Evolutionary conservation across 2,888 invertebrate species (phyloP).

Genomic region (Nycteola revayana): DNA sequence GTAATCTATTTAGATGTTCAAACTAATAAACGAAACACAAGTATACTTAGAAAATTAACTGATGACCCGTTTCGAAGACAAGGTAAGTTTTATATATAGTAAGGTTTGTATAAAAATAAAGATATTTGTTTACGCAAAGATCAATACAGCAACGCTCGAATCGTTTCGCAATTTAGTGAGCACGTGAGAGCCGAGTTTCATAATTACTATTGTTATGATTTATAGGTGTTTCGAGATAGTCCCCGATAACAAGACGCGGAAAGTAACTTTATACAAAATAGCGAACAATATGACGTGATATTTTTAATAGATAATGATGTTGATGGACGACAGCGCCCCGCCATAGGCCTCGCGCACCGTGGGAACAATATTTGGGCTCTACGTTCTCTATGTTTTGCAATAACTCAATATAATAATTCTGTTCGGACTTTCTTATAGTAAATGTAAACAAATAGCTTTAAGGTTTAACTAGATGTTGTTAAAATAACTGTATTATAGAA

Average conservation of each 20-base stretch:
- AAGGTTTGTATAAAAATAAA: conserved; percentile 15
- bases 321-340: conserved; percentile 74
- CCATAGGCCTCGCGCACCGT: conserved; percentile 57
- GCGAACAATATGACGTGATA: conserved; percentile 80
- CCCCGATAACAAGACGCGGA: conserved; percentile 55
- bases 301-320: conserved; percentile 81
- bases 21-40: neutral
- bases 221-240: conserved; percentile 70
- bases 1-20: neutral
- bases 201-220: conserved; percentile 71
- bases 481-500: too few species aligned
- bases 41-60: neutral
- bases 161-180: conserved; percentile 38
- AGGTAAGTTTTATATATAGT: conserved; percentile 7
- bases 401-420: conserved; percentile 50
- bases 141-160: conserved; percentile 17
- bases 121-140: conserved; percentile 30
- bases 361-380: conserved; percentile 75
- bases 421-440: conserved; percentile 45
- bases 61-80: neutral
- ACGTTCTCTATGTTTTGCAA: conserved; percentile 69
- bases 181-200: conserved; percentile 49
- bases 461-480: too few species aligned
- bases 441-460: conserved; percentile 35
- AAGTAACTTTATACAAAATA: conserved; percentile 77